A percentile compares a stretch with the other conserved stretches of the same genome.
phyloP scores from a whole-genome alignment of 1,140 invertebrate species.

The Hylyphantes graminicola region DNA sequence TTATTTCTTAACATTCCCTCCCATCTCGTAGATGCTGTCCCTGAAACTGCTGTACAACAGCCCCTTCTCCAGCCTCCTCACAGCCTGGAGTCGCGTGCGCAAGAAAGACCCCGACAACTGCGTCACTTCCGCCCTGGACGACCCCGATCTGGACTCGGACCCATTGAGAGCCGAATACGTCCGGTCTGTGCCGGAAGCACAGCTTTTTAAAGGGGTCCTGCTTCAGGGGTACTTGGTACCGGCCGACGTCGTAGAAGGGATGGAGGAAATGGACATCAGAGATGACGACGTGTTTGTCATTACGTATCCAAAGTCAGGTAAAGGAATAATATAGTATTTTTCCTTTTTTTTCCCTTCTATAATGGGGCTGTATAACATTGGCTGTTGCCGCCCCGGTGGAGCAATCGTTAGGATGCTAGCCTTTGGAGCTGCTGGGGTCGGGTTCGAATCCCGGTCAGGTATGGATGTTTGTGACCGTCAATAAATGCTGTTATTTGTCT shows the following conservation, averaged over 20 bases:
- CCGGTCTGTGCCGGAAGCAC: slow-evolving; percentile 59
- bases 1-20: too few relatives aligned
- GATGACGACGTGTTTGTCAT: slow-evolving; percentile 68
- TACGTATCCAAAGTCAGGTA: slow-evolving; percentile 67
- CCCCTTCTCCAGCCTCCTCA: slow-evolving; percentile 29
- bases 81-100: not conserved
- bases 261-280: slow-evolving; percentile 60
- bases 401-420: too few relatives aligned
- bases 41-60: slow-evolving; percentile 48
- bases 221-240: slow-evolving; percentile 62
- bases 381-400: too few relatives aligned
- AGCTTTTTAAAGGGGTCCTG: slow-evolving; percentile 56
- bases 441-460: too few relatives aligned
- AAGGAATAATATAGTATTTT: too few relatives aligned
- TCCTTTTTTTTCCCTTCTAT: too few relatives aligned
- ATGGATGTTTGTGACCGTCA: too few relatives aligned
- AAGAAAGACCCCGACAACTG: slow-evolving; percentile 6
- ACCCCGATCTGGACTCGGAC: slow-evolving; percentile 13
- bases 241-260: slow-evolving; percentile 45
- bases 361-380: too few relatives aligned
- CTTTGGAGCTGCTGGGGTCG: too few relatives aligned
- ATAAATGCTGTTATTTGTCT: too few relatives aligned
- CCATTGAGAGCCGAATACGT: slow-evolving; percentile 54
- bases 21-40: slow-evolving; percentile 37
- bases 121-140: slow-evolving; percentile 8